These are phyloP conservation scores for Homalodisca vitripennis DNA, from an alignment of 1,140 invertebrate genomes.

Conservation along the genomic window DNA sequence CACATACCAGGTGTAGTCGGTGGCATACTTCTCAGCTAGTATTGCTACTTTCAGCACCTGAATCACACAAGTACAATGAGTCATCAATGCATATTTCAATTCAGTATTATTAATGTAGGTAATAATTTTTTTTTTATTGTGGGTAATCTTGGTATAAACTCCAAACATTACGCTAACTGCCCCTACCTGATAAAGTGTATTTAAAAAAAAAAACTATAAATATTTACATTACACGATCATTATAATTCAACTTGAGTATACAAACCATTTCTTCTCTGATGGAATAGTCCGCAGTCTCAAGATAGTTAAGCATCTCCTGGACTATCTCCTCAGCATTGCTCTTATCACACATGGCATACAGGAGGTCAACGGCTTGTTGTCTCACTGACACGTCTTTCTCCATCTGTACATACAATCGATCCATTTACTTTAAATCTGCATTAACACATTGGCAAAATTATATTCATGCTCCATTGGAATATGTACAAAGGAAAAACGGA, in stretches of 20 bases:
- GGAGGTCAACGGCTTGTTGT: slow-evolving; percentile 97
- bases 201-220: no score
- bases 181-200: no score
- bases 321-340: slow-evolving; percentile 99
- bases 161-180: no score
- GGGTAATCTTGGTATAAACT: no score
- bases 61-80: no score
- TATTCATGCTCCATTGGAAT: no score
- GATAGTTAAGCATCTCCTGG: slow-evolving; percentile 98
- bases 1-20: slow-evolving; percentile 98
- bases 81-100: no score
- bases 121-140: no score
- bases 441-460: no score
- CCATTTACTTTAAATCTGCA: background rate
- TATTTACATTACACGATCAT: background rate
- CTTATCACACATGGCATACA: slow-evolving; percentile 99
- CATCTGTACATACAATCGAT: slow-evolving; percentile 58
- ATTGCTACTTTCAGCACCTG: slow-evolving; percentile 97
- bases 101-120: no score
- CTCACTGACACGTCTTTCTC: slow-evolving; percentile 99
- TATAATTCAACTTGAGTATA: background rate
- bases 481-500: no score
- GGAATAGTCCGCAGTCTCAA: slow-evolving; percentile 99
- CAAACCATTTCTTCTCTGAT: slow-evolving; percentile 98
- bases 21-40: slow-evolving; percentile 98